Evolutionary conservation across 2,888 invertebrate genomes (phyloP).

Genomic region (Agonopterix arenella): DNA sequence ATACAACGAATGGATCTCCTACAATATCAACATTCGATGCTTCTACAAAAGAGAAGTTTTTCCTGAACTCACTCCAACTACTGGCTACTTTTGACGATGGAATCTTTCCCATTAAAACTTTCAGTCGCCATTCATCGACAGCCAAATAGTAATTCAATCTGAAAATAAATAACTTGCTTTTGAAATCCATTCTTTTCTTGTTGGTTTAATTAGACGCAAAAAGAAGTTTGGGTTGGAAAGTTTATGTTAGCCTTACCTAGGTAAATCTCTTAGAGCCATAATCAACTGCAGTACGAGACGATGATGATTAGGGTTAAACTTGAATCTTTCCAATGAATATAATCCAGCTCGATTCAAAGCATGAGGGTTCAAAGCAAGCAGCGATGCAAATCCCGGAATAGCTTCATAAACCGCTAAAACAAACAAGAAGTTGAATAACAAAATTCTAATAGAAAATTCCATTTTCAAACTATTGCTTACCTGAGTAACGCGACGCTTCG

Average conservation of each 20-base stretch:
- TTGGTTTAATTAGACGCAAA: no score
- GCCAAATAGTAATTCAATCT: conserved; percentile 75
- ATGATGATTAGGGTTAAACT: conserved; percentile 58
- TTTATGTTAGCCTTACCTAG: conserved; percentile 50
- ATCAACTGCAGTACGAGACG: conserved; percentile 69
- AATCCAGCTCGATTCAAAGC: conserved; percentile 65
- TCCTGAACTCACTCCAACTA: conserved; percentile 72
- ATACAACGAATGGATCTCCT: conserved; percentile 64
- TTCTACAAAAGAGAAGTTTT: conserved; percentile 61
- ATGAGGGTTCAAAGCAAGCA: conserved; percentile 72
- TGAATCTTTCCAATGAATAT: conserved; percentile 54
- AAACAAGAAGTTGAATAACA: conserved; percentile 7
- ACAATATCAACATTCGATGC: conserved; percentile 67
- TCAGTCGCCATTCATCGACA: conserved; percentile 75
- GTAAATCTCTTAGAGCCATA: conserved; percentile 72
- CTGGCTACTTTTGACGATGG: conserved; percentile 41
- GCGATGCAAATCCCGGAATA: conserved; percentile 65
- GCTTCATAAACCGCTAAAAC: conserved; percentile 72
- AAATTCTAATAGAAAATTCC: not conserved
- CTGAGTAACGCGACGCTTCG: conserved; percentile 66
- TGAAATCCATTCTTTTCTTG: not conserved
- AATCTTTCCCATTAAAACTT: conserved; percentile 53
- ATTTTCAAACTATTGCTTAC: conserved; percentile 30
- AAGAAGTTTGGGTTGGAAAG: not conserved
- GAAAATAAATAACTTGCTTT: conserved; percentile 17